Conservation (phyloP, 2,113 vertebrate genomes). For the Cricetomys ansorgei region DNA sequence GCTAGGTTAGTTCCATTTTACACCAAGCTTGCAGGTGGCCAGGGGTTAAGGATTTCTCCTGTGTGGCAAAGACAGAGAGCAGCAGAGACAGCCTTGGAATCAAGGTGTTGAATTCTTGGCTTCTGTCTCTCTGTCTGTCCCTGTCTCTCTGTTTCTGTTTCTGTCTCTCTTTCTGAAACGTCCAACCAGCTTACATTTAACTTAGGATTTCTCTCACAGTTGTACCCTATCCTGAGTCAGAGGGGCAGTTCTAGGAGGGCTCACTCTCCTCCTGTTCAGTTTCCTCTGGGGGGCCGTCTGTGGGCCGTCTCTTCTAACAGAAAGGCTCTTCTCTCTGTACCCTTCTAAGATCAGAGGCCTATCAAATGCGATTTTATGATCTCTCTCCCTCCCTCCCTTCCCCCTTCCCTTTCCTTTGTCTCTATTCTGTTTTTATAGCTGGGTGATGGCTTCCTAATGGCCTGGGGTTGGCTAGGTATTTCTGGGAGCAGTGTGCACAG, state of each 20-base stretch:
- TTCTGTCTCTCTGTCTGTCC: background rate
- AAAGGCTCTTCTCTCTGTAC: background rate
- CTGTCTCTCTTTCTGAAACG: background rate
- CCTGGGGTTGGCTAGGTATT: background rate
- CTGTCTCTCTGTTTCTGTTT: background rate
- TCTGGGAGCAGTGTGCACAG: accelerated
- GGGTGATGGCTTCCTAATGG: background rate
- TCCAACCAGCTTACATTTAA: background rate
- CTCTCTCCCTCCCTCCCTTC: accelerated
- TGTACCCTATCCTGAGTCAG: too few species aligned
- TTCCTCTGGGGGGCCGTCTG: background rate
- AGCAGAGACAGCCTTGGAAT: background rate
- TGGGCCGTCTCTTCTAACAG: background rate
- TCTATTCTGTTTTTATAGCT: background rate
- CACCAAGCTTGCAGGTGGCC: accelerated
- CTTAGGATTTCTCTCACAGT: background rate
- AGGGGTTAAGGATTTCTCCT: background rate
- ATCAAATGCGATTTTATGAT: background rate
- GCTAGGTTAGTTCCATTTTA: background rate
- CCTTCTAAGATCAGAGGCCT: background rate
- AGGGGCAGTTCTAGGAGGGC: background rate
- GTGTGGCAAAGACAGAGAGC: background rate
- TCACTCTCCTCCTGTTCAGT: background rate
- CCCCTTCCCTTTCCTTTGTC: background rate
- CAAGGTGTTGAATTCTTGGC: background rate